Percentiles rank a stretch among this genome's conserved stretches.
These are phyloP conservation scores for Linyphia triangularis DNA, from an alignment of 2,888 invertebrate species.

Conservation along the genomic window DNA sequence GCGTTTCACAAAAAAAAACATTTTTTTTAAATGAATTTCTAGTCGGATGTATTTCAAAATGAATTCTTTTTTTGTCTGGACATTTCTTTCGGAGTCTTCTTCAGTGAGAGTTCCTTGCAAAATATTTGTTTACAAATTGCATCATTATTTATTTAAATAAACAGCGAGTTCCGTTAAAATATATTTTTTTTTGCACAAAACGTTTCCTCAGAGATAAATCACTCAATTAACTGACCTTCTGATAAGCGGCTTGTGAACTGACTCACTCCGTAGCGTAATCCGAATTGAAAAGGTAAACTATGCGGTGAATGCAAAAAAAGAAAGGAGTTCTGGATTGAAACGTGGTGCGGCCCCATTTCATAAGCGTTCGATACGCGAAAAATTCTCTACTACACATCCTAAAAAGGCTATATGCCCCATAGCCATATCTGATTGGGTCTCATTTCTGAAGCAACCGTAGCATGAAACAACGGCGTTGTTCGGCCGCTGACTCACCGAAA, in stretches of 20 bases:
- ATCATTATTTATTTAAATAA: too few species aligned
- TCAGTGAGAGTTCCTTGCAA: too few species aligned
- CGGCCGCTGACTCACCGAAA: constrained; percentile 73
- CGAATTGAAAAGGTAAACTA: constrained; percentile 12
- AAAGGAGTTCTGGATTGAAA: constrained; percentile 6
- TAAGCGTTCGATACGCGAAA: constrained; percentile 66
- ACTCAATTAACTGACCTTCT: neutral
- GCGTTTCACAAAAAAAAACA: too few species aligned
- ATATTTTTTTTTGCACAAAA: too few species aligned
- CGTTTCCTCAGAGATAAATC: too few species aligned
- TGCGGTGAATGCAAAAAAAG: constrained; percentile 26
- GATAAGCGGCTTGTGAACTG: constrained; percentile 17
- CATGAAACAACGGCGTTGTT: constrained; percentile 74
- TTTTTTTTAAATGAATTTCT: too few species aligned
- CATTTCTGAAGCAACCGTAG: constrained; percentile 72
- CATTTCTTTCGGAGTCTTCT: too few species aligned
- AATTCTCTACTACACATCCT: constrained; percentile 69
- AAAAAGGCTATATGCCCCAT: constrained; percentile 74
- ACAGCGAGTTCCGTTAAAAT: too few species aligned
- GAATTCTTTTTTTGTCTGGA: too few species aligned
- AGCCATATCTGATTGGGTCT: constrained; percentile 74
- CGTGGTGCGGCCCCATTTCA: constrained; percentile 45
- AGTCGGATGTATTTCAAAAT: too few species aligned
- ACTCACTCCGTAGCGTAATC: constrained; percentile 12
- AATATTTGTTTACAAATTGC: too few species aligned